phyloP scores from a whole-genome alignment of 1,140 invertebrate genomes.

The Polypedilum vanderplanki region DNA sequence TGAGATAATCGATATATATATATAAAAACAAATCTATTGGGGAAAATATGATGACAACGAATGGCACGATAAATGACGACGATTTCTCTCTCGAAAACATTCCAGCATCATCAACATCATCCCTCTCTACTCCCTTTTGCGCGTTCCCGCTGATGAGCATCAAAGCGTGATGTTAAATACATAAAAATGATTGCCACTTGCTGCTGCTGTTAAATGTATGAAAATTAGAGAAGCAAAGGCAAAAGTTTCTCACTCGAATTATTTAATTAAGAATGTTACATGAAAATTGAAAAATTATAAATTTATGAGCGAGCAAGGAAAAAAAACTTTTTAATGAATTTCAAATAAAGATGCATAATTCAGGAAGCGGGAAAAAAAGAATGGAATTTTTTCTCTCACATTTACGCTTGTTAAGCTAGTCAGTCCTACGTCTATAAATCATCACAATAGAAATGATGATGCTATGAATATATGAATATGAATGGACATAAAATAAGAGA shows the following conservation, averaged over 20 bases:
- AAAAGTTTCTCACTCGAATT: too few species aligned
- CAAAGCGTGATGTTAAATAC: background rate
- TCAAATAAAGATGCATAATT: slow-evolving; percentile 13
- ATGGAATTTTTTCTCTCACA: background rate
- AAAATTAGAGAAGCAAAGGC: background rate
- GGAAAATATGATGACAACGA: background rate
- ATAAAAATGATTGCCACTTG: background rate
- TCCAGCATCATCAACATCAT: background rate
- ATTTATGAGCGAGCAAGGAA: background rate
- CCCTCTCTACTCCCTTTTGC: background rate
- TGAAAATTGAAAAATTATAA: background rate
- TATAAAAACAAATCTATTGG: background rate
- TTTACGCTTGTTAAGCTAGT: background rate
- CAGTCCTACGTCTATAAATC: background rate
- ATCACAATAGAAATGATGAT: background rate
- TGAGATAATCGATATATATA: slow-evolving; percentile 32
- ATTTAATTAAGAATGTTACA: background rate
- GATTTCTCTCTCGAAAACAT: background rate
- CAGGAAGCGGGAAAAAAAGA: background rate
- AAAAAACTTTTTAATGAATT: background rate
- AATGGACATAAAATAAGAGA: background rate
- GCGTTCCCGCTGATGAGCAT: background rate
- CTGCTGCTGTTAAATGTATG: background rate
- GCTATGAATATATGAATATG: background rate
- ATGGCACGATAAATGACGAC: slow-evolving; percentile 1